Evolutionary conservation across 2,797 vertebrate genomes (phyloP), one percentile per base, ranked within the genome.

Genomic region (Anguilla marmorata): DNA sequence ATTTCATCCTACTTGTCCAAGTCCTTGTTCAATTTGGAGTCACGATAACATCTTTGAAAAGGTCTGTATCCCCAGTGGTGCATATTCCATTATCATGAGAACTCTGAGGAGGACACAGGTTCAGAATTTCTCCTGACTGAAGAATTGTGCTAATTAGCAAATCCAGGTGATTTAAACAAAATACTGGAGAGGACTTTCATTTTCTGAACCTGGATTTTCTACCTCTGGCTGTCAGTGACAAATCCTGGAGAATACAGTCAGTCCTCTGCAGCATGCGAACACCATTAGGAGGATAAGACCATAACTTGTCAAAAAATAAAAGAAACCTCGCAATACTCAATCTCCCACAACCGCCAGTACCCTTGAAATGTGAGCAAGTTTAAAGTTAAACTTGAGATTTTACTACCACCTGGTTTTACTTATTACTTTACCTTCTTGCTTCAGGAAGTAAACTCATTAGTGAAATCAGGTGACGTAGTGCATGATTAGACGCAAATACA

Each of bases 191-290:
- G 41, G 41, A 45, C 41, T 45, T 45, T 45, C 41, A 45, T 45
- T 45, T 45, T 45, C 41, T 45, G 41, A 45, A 45, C 41, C 41
- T 45, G 41, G 41, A 45, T 45, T 45, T 45, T 45, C 41, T 45
- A 45, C 87, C 52, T 30, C 84, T 54, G 76, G 87, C 85, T 90
- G 87, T 93, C 92, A 90, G 76, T 93, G 90, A 72, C 50, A 21
- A n/a, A 86, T 89, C 87, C 89, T 85, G 88, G 41, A 88, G 16
- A 3, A 3, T 33, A 58, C 41, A 3, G 16, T 85, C 85, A 37
- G 72, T 76, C 9, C 30, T 12, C 69, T 9, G 3, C 27, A 33
- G 60, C 60, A 19, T 63, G 60, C 27, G 30, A 11, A 72, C 27
- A 16, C 72, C 72, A 11, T 16, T 76, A 2, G 30, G 2, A 30